Percentiles rank a stretch among this genome's conserved stretches.
Conservation (phyloP, 2,888 invertebrate species). For the Biston betularia region DNA sequence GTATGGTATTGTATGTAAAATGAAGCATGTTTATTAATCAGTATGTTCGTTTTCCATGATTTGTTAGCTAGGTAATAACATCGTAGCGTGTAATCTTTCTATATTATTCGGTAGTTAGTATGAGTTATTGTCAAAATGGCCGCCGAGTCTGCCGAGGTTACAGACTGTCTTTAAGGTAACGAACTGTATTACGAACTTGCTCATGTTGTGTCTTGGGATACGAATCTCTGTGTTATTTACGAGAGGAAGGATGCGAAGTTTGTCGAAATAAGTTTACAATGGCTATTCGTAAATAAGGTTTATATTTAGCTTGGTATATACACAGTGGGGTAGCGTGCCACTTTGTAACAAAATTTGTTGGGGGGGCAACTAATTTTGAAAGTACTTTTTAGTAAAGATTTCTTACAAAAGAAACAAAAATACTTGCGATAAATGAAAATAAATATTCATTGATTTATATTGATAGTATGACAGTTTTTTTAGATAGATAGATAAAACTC, state of each 20-base stretch:
- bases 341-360: too few species aligned
- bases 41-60: not conserved
- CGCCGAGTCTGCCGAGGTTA: not conserved
- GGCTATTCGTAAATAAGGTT: not conserved
- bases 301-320: not conserved
- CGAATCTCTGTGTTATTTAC: conserved; percentile 1
- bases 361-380: too few species aligned
- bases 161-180: conserved; percentile 6
- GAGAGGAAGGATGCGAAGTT: conserved; percentile 7
- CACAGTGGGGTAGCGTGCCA: too few species aligned
- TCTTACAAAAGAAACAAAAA: too few species aligned
- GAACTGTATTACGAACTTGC: conserved; percentile 9
- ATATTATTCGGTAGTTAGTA: conserved; percentile 33
- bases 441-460: too few species aligned
- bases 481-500: too few species aligned
- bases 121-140: conserved; percentile 25
- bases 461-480: too few species aligned
- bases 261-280: conserved; percentile 11
- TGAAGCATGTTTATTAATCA: not conserved
- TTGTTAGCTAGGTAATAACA: too few species aligned
- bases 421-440: too few species aligned
- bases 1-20: too few species aligned
- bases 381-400: too few species aligned
- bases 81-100: not conserved
- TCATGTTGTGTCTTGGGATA: not conserved